These are phyloP conservation scores for Scaptomyza reducta DNA, from an alignment of 2,888 invertebrate genomes.

Conservation along the genomic window DNA sequence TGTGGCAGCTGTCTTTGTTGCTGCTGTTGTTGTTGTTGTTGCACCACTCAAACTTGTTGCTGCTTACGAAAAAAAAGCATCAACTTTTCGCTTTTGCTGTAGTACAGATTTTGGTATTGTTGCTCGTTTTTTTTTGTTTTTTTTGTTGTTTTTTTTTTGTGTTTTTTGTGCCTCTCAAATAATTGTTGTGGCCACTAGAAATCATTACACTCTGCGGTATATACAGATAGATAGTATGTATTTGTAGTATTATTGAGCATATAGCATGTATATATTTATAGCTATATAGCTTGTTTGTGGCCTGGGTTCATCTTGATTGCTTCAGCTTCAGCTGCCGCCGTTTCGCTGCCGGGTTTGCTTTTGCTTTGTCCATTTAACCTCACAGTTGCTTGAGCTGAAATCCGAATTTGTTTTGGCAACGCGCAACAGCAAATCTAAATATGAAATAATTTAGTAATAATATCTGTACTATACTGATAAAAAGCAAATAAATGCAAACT, in stretches of 20 bases:
- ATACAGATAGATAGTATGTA: slow-evolving; percentile 15
- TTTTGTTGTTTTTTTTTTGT: slow-evolving; percentile 34
- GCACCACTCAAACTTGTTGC: slow-evolving; percentile 74
- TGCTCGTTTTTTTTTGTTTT: too few species aligned
- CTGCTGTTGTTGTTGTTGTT: slow-evolving; percentile 60
- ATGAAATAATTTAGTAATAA: slow-evolving; percentile 26
- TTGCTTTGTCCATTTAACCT: slow-evolving; percentile 47
- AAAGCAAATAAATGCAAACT: not conserved
- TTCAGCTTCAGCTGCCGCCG: slow-evolving; percentile 59
- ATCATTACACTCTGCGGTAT: slow-evolving; percentile 62
- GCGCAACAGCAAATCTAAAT: slow-evolving; percentile 11
- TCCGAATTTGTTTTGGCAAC: slow-evolving; percentile 19
- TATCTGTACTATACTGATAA: slow-evolving; percentile 2
- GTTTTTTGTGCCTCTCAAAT: slow-evolving; percentile 45
- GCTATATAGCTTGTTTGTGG: slow-evolving; percentile 22
- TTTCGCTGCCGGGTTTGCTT: slow-evolving; percentile 40
- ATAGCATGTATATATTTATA: slow-evolving; percentile 13
- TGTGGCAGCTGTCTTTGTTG: slow-evolving; percentile 47
- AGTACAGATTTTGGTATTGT: slow-evolving; percentile 24
- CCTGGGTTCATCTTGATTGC: slow-evolving; percentile 71
- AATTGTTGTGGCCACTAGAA: slow-evolving; percentile 55
- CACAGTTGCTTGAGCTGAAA: slow-evolving; percentile 39
- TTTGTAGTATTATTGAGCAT: slow-evolving; percentile 19
- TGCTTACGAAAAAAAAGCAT: slow-evolving; percentile 58
- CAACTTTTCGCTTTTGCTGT: slow-evolving; percentile 55